A percentile compares a stretch with the other conserved stretches of the same genome.
Conservation (phyloP, 2,797 vertebrate species). For the Crypturellus tataupa region DNA sequence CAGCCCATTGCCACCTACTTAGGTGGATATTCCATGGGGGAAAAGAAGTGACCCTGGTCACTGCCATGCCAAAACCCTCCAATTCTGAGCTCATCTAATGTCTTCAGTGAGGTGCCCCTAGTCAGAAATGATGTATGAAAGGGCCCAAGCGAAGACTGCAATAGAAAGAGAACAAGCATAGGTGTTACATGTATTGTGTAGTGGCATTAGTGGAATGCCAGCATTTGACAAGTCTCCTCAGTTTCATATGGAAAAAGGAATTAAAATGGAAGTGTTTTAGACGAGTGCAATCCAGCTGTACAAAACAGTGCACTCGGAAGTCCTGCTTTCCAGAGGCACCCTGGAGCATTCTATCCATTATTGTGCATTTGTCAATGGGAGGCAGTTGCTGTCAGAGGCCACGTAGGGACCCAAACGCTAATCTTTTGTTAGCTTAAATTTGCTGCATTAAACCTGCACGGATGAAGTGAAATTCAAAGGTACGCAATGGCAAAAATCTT, state of each 20-base stretch:
- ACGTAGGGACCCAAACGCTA: conserved; percentile 4
- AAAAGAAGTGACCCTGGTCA: background rate
- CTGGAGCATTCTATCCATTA: background rate
- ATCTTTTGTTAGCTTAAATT: background rate
- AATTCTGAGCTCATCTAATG: background rate
- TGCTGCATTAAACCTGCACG: background rate
- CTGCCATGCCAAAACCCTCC: background rate
- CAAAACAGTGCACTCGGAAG: background rate
- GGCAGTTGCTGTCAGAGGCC: background rate
- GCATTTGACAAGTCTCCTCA: background rate
- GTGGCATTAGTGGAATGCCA: background rate
- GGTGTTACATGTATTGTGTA: background rate
- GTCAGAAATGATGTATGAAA: background rate
- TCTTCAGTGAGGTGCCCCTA: too few species aligned
- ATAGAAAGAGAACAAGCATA: background rate
- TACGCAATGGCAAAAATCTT: background rate
- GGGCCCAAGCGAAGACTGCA: background rate
- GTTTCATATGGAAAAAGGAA: background rate
- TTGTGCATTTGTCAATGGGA: background rate
- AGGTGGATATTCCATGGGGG: background rate
- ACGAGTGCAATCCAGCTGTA: background rate
- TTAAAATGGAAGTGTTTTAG: background rate
- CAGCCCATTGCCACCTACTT: background rate
- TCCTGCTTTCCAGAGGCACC: background rate
- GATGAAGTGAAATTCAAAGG: background rate